Evolutionary conservation across 2,113 vertebrate species (phyloP).

Genomic region (Cebus imitator): DNA sequence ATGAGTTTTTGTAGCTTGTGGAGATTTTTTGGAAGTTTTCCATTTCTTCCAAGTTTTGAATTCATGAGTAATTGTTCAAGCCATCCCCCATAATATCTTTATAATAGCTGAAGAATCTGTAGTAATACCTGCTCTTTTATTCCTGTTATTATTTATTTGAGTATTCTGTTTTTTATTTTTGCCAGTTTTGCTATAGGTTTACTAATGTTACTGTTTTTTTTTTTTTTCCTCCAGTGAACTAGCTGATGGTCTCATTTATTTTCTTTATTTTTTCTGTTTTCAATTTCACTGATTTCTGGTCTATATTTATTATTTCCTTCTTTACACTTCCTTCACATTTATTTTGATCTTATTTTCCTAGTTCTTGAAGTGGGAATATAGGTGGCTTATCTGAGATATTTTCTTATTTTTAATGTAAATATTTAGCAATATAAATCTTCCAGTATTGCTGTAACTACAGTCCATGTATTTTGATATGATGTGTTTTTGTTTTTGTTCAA

Average conservation of each 20-base stretch:
- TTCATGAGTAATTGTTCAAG: neutral
- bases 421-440: neutral
- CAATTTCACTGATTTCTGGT: neutral
- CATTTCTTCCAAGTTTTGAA: neutral
- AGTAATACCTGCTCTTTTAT: neutral
- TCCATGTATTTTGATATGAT: neutral
- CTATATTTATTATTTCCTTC: neutral
- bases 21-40: neutral
- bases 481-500: neutral
- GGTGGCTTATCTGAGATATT: neutral
- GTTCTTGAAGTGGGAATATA: neutral
- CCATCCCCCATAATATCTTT: neutral
- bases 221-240: neutral
- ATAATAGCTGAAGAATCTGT: neutral
- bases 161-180: neutral
- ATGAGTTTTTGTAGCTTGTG: neutral
- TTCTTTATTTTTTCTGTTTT: neutral
- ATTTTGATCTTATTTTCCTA: neutral
- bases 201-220: neutral
- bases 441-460: neutral
- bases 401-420: neutral
- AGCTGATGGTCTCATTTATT: neutral
- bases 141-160: neutral
- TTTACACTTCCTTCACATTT: neutral
- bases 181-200: neutral